Evolutionary conservation across 2,888 invertebrate species (phyloP), one percentile per base, ranked within the genome.

Genomic region (Leptinotarsa peninsularis): DNA sequence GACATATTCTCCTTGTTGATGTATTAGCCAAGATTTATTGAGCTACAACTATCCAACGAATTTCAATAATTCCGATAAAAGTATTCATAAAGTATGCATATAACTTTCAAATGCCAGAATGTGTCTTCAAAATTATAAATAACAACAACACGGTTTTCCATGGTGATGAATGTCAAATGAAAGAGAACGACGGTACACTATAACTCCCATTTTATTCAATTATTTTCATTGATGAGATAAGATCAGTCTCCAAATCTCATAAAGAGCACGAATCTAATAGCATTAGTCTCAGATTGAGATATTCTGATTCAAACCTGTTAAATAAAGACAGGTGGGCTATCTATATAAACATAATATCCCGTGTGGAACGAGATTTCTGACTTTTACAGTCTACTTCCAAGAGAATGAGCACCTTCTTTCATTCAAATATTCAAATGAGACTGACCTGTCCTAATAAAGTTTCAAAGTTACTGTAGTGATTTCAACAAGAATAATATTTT

Each of bases 401-500:
- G 73, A 52, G 23, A 23, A 15, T 27, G 63, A 70, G 58, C 73
- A 54, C 70, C 67, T 66, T 76, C 54, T 68, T 43, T 73, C 63
- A 68, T 27, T 71, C 70, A 50, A 70, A 76, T 76, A 76, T 76
- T 76, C 67, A 76, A 76, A 76, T 74, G 58, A 74, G 69, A 60
- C 71, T 69, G 76, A 76, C 63, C 76, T 76, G 76, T 76, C 74
- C 66, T 69, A 76, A 76, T 76, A 76, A 76, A 76, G 72, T 72
- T 63, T 66, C 17, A 63, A 69, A 76, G 72, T 76, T 76, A 76
- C 74, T 58, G 74, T 72, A 71, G 76, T 76, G 73, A 76, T 76
- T 76, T 72, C 67, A 72, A 76, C 68, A 69, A 74, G 74, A 72
- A 58, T 74, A 70, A 74, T 76, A 76, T 71, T 33, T 68, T 69